A percentile compares a stretch with the other conserved stretches of the same genome.
phyloP scores from a whole-genome alignment of 2,888 invertebrate species.

The Teinopalpus imperialis region DNA sequence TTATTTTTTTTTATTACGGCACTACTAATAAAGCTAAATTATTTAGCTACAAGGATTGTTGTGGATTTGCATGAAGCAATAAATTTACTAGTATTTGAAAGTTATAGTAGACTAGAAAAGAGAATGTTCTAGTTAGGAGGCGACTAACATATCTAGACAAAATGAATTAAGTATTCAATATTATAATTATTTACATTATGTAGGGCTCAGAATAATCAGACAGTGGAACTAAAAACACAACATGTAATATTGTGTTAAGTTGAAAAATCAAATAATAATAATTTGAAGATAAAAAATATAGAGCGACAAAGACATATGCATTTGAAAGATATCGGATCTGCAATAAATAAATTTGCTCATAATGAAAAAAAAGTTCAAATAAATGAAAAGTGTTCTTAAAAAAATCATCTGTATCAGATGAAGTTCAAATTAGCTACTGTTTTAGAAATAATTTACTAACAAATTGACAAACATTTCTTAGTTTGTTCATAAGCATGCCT shows the following conservation, averaged over 20 bases:
- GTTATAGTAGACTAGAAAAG: constrained; percentile 33
- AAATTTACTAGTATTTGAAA: constrained; percentile 47
- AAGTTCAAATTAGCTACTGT: constrained; percentile 69
- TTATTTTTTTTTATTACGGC: constrained; percentile 16
- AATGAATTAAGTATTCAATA: constrained; percentile 13
- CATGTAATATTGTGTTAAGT: too few species aligned
- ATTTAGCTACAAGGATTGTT: constrained; percentile 26
- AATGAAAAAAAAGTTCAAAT: constrained; percentile 64
- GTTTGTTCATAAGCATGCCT: constrained; percentile 73
- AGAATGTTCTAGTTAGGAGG: constrained; percentile 30
- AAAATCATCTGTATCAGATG: constrained; percentile 79
- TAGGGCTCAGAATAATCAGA: not conserved
- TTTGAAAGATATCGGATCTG: constrained; percentile 3
- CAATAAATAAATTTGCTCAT: constrained; percentile 56
- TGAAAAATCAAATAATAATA: not conserved
- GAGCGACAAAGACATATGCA: constrained; percentile 12
- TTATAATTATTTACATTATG: constrained; percentile 15
- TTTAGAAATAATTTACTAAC: constrained; percentile 69
- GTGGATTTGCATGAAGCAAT: constrained; percentile 47
- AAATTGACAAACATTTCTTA: constrained; percentile 57
- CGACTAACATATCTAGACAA: constrained; percentile 45
- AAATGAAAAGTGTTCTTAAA: constrained; percentile 58
- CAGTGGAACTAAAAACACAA: not conserved
- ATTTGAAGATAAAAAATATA: not conserved
- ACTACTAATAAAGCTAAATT: constrained; percentile 28